These are phyloP conservation scores for Hippocampus zosterae DNA, from an alignment of 2,113 vertebrate species.

Conservation along the genomic window DNA sequence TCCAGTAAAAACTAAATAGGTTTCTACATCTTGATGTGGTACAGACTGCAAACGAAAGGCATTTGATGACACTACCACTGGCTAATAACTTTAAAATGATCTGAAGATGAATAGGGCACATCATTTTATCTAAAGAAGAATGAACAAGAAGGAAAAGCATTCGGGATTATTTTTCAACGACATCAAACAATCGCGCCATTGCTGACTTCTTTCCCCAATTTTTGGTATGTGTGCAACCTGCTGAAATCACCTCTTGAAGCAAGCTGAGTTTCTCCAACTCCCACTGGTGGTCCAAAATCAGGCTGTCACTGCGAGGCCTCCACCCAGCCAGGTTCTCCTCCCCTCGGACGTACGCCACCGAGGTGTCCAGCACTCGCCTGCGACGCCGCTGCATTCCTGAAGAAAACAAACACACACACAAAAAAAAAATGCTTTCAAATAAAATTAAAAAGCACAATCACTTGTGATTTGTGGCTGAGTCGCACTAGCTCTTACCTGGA, in stretches of 20 bases:
- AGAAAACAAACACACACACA: not conserved
- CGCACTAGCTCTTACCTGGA: constrained; percentile 75
- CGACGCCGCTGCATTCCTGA: constrained; percentile 94
- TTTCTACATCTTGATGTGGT: too few relatives aligned
- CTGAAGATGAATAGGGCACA: too few relatives aligned
- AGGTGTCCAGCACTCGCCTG: constrained; percentile 90
- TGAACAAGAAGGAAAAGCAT: too few relatives aligned
- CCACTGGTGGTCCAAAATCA: constrained; percentile 97
- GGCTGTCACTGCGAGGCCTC: constrained; percentile 94
- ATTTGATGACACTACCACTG: too few relatives aligned
- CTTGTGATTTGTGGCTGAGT: not conserved
- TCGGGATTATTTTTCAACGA: too few relatives aligned
- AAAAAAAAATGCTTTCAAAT: not conserved
- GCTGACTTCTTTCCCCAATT: too few relatives aligned
- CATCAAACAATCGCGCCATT: too few relatives aligned
- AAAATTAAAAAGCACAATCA: not conserved
- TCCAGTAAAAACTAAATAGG: too few relatives aligned
- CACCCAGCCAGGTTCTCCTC: constrained; percentile 97
- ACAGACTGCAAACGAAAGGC: too few relatives aligned
- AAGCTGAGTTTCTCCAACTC: constrained; percentile 97
- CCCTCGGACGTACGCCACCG: constrained; percentile 91
- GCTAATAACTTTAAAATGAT: too few relatives aligned
- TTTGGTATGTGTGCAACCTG: not conserved
- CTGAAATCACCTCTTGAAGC: constrained; percentile 82
- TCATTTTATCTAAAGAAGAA: too few relatives aligned